Evolutionary conservation across 2,797 vertebrate genomes (phyloP).

Genomic region (Crenuchus spilurus): DNA sequence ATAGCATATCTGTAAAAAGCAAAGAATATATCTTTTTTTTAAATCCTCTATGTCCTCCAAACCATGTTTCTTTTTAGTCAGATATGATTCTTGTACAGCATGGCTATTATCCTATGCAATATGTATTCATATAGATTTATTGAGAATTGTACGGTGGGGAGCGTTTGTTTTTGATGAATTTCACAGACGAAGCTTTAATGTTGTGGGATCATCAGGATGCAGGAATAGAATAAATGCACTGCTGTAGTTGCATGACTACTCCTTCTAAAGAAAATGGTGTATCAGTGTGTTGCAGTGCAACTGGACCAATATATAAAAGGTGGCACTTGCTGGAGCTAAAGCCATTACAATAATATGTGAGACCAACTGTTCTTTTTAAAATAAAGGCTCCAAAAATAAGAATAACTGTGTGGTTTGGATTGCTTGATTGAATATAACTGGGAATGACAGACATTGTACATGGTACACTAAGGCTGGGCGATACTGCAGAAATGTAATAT

Average conservation of each 20-base stretch:
- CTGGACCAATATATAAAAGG: conserved; percentile 75
- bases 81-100: conserved; percentile 88
- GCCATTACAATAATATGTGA: conserved; percentile 89
- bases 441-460: neutral
- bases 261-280: conserved; percentile 85
- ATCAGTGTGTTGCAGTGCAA: conserved; percentile 88
- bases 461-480: neutral
- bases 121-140: conserved; percentile 87
- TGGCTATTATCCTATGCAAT: conserved; percentile 99
- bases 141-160: conserved; percentile 80
- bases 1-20: conserved; percentile 81
- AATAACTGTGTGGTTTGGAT: conserved; percentile 24
- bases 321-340: conserved; percentile 79
- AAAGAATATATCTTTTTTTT: conserved; percentile 74
- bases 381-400: conserved; percentile 86
- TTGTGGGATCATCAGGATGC: conserved; percentile 86
- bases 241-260: conserved; percentile 96
- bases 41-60: conserved; percentile 69
- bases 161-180: conserved; percentile 85
- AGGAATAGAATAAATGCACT: conserved; percentile 85
- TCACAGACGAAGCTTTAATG: conserved; percentile 86
- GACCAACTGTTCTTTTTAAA: conserved; percentile 89
- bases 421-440: conserved; percentile 1
- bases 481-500: too few relatives aligned
- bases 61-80: conserved; percentile 83